Conservation (phyloP, 1,140 invertebrate genomes). For the Trachymyrmex cornetzi region DNA sequence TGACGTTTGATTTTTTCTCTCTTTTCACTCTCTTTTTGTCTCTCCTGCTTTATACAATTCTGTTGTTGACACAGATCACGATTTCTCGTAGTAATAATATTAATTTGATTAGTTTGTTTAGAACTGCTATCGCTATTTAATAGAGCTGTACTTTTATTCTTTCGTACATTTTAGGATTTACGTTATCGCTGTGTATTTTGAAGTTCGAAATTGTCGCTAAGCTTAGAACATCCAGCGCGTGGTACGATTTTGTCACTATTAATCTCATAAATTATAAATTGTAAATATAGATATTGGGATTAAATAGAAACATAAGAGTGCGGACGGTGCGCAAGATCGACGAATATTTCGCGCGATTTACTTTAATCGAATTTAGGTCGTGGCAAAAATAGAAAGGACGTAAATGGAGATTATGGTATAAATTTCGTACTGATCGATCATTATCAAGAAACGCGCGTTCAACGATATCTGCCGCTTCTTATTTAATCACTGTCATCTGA, state of each 20-base stretch:
- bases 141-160: not conserved
- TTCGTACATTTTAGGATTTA: conserved; percentile 37
- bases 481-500: conserved; percentile 12
- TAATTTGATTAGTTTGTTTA: not conserved
- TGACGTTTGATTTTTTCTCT: not conserved
- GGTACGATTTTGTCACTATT: conserved; percentile 35
- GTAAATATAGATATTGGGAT: conserved; percentile 29
- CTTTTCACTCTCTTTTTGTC: not conserved
- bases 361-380: conserved; percentile 62
- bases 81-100: conserved; percentile 1
- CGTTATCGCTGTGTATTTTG: not conserved
- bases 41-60: not conserved
- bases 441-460: not conserved
- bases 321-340: conserved; percentile 1
- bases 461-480: not conserved
- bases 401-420: conserved; percentile 53
- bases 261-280: conserved; percentile 58
- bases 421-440: conserved; percentile 51
- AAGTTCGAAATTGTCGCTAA: conserved; percentile 6
- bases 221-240: conserved; percentile 6
- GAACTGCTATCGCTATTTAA: not conserved
- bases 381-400: conserved; percentile 57
- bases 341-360: conserved; percentile 49
- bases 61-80: not conserved
- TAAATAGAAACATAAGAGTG: conserved; percentile 46